phyloP scores from a whole-genome alignment of 1,140 invertebrate species.

The Cherax destructor region DNA sequence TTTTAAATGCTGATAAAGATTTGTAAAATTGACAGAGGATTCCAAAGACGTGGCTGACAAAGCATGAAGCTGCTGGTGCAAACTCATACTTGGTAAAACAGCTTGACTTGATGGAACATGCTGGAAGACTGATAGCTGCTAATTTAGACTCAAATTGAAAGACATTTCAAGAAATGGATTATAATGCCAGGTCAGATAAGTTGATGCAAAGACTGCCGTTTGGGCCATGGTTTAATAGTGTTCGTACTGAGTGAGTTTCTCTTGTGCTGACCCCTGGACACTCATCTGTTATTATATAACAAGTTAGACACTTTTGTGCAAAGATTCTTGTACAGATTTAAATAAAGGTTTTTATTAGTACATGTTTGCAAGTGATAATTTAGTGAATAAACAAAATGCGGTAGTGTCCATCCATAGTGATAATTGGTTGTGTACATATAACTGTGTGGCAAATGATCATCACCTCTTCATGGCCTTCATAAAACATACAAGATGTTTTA shows the following conservation, averaged over 20 bases:
- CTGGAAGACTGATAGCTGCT: too few relatives aligned
- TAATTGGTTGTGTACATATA: constrained; percentile 62
- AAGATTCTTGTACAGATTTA: constrained; percentile 44
- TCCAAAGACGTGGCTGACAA: neutral
- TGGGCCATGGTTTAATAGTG: neutral
- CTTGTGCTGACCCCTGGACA: neutral
- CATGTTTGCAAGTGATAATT: constrained; percentile 42
- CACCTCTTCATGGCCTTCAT: constrained; percentile 37
- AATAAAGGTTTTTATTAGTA: constrained; percentile 37
- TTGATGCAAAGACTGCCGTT: neutral
- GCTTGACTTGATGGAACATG: too few relatives aligned
- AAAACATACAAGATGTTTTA: constrained; percentile 8
- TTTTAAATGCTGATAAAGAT: constrained; percentile 21
- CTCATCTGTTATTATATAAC: constrained; percentile 46
- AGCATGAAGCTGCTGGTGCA: too few relatives aligned
- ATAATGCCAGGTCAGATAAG: neutral
- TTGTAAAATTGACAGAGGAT: neutral
- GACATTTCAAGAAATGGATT: too few relatives aligned
- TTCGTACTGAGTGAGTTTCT: constrained; percentile 7
- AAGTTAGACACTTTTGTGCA: constrained; percentile 45
- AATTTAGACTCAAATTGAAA: too few relatives aligned
- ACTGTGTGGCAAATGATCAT: constrained; percentile 6
- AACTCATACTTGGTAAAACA: too few relatives aligned
- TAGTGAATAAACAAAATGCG: constrained; percentile 25
- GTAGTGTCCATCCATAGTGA: constrained; percentile 67